Base-by-base conservation (phyloP, 1,140 invertebrate species). In the Goniozus legneri region DNA sequence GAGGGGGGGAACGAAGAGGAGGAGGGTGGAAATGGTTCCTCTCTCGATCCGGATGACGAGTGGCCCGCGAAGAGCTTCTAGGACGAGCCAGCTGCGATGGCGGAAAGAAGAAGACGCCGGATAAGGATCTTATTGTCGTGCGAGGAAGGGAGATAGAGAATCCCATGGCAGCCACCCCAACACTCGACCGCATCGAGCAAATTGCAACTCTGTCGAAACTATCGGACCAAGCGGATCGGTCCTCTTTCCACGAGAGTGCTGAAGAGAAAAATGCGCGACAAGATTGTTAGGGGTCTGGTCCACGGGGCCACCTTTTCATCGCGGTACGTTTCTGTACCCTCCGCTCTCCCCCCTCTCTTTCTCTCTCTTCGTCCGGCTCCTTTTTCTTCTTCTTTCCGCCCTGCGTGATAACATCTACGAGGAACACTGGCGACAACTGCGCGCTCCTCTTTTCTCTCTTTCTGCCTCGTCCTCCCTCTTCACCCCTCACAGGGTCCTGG, bases 201-300 rank as follows among this genome's bases (percentile, higher is more conserved):
- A 62, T 64, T 64, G 58, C 60, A 50, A 62, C 52, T 61, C 58
- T 64, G 62, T 64, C 62, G 58, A 64, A 55, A 55, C 46, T 44
- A 55, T 55, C 52, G 48, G 38, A 34, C 40, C 33, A 44, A 44
- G n/a, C 47, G 50, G 52, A 55, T 55, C 52, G 48, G 24, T 6
- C 10, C 24, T 4, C 27, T 35, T n/a, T n/a, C n/a, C n/a, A n/a
- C n/a, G n/a, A n/a, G n/a, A n/a, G n/a, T n/a, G n/a, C n/a, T n/a
- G n/a, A n/a, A 24, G 27, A 48, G 39, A 50, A 50, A 48, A 55
- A 55, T 55, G 48, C 52, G 52, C 50, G 48, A 55, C 52, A 38
- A 10, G 36, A 55, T 55, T 50, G 52, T 50, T 55, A 47, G 47
- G 19, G 36, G 12, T 20, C n/a, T 12, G 18, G 19, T 38, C 19